Conservation (phyloP, 2,797 vertebrate species). For the Echiichthys vipera region DNA sequence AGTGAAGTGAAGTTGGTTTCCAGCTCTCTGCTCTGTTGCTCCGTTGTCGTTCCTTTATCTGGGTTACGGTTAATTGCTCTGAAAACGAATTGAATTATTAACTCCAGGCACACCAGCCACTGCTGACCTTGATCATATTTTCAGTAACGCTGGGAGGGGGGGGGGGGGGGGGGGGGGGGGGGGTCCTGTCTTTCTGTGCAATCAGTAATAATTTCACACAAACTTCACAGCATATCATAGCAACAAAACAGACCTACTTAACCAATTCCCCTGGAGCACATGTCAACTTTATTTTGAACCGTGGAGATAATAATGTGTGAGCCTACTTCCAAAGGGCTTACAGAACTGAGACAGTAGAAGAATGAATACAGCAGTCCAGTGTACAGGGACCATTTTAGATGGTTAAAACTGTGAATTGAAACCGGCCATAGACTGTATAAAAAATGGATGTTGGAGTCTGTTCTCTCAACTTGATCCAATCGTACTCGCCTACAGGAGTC, state of each 20-base stretch:
- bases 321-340: constrained; percentile 21
- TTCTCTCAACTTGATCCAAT: too few species aligned
- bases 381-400: too few species aligned
- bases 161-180: background rate
- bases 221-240: constrained; percentile 41
- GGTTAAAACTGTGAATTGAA: too few species aligned
- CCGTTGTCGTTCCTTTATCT: constrained; percentile 57
- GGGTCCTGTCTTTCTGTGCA: constrained; percentile 31
- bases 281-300: constrained; percentile 44
- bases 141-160: constrained; percentile 4
- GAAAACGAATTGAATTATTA: constrained; percentile 42
- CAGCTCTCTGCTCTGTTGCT: constrained; percentile 23
- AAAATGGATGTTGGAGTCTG: too few species aligned
- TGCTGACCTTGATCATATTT: constrained; percentile 64
- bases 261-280: constrained; percentile 45
- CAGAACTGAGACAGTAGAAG: constrained; percentile 13
- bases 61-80: constrained; percentile 65
- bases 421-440: too few species aligned
- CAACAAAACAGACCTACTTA: constrained; percentile 61
- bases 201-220: constrained; percentile 52
- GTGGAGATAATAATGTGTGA: constrained; percentile 29
- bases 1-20: constrained; percentile 23
- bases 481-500: too few species aligned
- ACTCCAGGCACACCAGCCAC: constrained; percentile 42
- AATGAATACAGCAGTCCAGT: background rate